Conservation (phyloP, 2,888 invertebrate genomes). For the Lithophane socia region DNA sequence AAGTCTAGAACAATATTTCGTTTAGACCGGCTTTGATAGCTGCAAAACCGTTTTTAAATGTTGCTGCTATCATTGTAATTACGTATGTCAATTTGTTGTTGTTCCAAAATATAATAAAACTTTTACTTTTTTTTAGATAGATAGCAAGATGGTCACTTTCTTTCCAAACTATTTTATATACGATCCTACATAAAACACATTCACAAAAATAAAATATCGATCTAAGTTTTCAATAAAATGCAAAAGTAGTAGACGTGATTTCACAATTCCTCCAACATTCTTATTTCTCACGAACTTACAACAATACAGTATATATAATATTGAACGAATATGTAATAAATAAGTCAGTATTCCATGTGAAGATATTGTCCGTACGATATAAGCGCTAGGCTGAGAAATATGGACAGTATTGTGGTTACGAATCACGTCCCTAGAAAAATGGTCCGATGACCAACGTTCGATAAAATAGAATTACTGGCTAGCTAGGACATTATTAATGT, state of each 20-base stretch:
- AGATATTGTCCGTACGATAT: constrained; percentile 41
- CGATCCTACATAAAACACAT: neutral
- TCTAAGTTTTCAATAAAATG: constrained; percentile 6
- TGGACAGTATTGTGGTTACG: constrained; percentile 33
- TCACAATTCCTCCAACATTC: neutral
- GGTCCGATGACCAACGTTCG: constrained; percentile 40
- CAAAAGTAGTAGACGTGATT: neutral
- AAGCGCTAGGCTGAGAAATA: constrained; percentile 20
- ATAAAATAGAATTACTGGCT: constrained; percentile 18
- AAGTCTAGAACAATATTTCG: too few relatives aligned
- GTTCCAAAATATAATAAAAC: too few relatives aligned
- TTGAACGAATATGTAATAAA: constrained; percentile 28
- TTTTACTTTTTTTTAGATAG: too few relatives aligned
- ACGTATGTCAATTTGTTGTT: too few relatives aligned
- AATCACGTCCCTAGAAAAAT: constrained; percentile 52
- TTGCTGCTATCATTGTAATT: too few relatives aligned
- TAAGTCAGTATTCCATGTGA: constrained; percentile 45
- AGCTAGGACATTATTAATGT: constrained; percentile 18
- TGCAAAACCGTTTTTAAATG: too few relatives aligned
- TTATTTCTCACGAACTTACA: neutral
- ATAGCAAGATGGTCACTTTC: neutral
- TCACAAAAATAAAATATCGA: neutral
- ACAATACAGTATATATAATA: constrained; percentile 8
- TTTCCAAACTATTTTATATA: neutral
- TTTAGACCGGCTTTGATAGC: too few relatives aligned